Evolutionary conservation across 2,113 vertebrate genomes (phyloP), one percentile per base, ranked within the genome.

Genomic region (Pelobates fuscus): DNA sequence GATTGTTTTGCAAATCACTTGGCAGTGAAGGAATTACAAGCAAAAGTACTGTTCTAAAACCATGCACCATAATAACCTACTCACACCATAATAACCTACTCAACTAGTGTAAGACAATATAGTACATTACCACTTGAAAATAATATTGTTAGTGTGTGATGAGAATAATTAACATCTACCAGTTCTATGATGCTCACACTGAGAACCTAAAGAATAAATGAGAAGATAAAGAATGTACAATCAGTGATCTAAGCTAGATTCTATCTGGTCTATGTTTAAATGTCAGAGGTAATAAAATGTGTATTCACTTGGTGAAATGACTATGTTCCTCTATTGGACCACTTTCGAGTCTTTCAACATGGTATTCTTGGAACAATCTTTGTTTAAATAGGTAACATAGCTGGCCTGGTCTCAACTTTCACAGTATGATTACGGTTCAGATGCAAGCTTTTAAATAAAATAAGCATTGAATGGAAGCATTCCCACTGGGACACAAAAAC

Each of bases 341-440:
- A 15, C 21, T 55, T 5, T 64, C 57, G 62, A 65, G 61, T 37
- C 49, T 75, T 67, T 59, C 63, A 75, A 58, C 18, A 75, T 75
- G 62, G 72, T 24, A 67, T 67, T 67, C 25, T 75, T 75, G 72
- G 72, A 75, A 46, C 8, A 21, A 24, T 29, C 58, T 66, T 25
- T 67, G 27, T 75, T 67, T 59, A 60, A 75, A 75, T 75, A 75
- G 71, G 62, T 67, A 75, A 67, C 71, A 67, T n/a, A 75, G 71
- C 26, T 41, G 60, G 32, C 54, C 27, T 26, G n/a, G 32, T 74
- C 57, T 27, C 37, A 75, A 58, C 29, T 55, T 20, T 74, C 71
- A 74, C 46, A 74, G 61, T 74, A 37, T 74, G 61, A 75, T 44
- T 57, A 66, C 2, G 43, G 17, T 75, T 75, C 63, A 30, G 66